Conservation (phyloP, 2,888 invertebrate species). For the Eilema depressum region DNA sequence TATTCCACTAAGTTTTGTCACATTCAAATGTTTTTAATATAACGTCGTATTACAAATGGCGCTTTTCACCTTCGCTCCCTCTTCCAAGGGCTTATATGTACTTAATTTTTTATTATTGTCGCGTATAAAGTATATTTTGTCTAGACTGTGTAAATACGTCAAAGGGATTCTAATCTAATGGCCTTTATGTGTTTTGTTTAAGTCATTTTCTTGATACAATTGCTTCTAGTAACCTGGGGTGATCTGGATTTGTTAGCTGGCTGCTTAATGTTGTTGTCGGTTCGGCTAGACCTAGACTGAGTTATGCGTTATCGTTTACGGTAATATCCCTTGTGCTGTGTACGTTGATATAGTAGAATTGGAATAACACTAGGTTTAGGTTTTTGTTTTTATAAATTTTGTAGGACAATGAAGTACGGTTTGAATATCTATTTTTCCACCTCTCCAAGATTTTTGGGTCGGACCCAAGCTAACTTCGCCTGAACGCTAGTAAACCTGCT, state of each 20-base stretch:
- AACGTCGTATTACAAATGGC: conserved; percentile 54
- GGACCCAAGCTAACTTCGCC: no score
- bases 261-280: conserved; percentile 29
- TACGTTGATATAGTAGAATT: conserved; percentile 5
- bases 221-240: conserved; percentile 49
- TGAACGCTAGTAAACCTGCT: no score
- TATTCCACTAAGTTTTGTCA: conserved; percentile 55
- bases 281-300: conserved; percentile 37
- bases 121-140: conserved; percentile 64
- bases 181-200: conserved; percentile 61
- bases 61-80: conserved; percentile 64
- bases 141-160: conserved; percentile 66
- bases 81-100: conserved; percentile 54
- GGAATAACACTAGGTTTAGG: background rate
- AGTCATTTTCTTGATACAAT: conserved; percentile 49
- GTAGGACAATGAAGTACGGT: no score
- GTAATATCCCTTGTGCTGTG: conserved; percentile 5
- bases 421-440: no score
- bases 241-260: conserved; percentile 38
- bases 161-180: conserved; percentile 62
- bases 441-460: no score
- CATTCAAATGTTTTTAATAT: conserved; percentile 55
- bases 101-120: conserved; percentile 61
- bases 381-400: background rate
- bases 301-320: conserved; percentile 28